phyloP scores from a whole-genome alignment of 2,113 vertebrate genomes.

The Rhineura floridana region DNA sequence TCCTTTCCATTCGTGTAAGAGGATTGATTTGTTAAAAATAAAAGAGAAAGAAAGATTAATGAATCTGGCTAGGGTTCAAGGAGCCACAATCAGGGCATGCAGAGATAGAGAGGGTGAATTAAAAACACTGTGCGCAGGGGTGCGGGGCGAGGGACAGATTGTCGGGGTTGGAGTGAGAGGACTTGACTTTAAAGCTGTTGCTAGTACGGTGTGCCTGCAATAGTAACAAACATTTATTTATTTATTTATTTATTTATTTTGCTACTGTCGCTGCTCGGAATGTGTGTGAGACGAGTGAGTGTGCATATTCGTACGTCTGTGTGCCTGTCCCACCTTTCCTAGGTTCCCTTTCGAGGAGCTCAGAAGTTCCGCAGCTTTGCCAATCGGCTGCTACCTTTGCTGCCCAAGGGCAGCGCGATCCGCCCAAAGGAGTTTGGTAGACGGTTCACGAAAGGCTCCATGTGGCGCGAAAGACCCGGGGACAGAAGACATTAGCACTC shows the following conservation, averaged over 20 bases:
- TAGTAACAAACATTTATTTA: neutral
- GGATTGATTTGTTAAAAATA: neutral
- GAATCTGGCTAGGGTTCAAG: conserved; percentile 55
- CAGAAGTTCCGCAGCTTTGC: conserved; percentile 51
- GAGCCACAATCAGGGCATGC: conserved; percentile 52
- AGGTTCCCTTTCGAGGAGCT: conserved; percentile 31
- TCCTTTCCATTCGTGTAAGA: neutral
- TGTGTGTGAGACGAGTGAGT: neutral
- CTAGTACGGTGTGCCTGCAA: neutral
- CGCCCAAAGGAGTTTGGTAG: neutral
- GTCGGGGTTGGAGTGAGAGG: neutral
- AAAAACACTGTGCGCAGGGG: neutral
- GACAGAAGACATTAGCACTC: neutral
- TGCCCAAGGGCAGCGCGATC: conserved; percentile 8
- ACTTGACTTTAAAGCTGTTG: conserved; percentile 37
- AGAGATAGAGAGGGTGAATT: neutral
- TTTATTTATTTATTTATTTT: no score
- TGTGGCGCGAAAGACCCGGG: conserved; percentile 8
- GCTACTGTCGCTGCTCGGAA: neutral
- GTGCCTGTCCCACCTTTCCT: conserved; percentile 8
- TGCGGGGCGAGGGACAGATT: neutral
- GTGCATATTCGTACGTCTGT: neutral
- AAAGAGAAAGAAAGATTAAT: conserved; percentile 18
- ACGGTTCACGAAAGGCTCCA: neutral
- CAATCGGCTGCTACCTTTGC: conserved; percentile 13